A percentile compares a stretch with the other conserved stretches of the same genome.
These are phyloP conservation scores for Typhlomys cinereus DNA, from an alignment of 2,113 vertebrate genomes.

Conservation along the genomic window DNA sequence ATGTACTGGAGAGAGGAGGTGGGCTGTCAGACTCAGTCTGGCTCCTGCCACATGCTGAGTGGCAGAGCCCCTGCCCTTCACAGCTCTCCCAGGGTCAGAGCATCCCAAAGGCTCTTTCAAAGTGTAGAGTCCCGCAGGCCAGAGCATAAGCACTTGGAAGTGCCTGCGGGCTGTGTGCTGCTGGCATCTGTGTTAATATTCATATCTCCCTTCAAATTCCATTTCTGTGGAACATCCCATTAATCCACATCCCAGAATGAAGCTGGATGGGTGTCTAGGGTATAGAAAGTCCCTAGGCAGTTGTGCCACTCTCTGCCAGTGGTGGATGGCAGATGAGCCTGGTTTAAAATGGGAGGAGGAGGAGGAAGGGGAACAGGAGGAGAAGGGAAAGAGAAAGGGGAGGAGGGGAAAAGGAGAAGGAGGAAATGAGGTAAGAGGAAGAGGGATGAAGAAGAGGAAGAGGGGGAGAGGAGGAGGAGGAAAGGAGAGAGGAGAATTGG, in stretches of 20 bases:
- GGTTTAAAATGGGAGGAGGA: neutral
- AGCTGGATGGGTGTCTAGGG: too few relatives aligned
- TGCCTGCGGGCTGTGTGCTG: neutral
- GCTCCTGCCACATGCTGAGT: neutral
- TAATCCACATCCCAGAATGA: neutral
- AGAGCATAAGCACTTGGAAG: neutral
- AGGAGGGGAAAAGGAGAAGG: too few relatives aligned
- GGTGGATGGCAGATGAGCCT: neutral
- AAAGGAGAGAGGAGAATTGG: neutral
- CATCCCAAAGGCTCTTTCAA: neutral
- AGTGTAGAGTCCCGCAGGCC: neutral
- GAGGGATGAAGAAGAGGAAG: too few relatives aligned
- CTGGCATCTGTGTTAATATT: neutral
- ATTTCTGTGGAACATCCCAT: neutral
- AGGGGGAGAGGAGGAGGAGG: too few relatives aligned
- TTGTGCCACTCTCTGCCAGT: neutral
- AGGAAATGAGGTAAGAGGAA: too few relatives aligned
- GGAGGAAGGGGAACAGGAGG: too few relatives aligned
- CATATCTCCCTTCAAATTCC: neutral
- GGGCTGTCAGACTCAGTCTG: neutral
- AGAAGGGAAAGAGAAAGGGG: too few relatives aligned
- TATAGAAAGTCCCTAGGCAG: too few relatives aligned
- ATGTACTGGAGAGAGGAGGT: neutral
- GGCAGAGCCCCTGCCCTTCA: neutral
- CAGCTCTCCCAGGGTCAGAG: neutral